These are phyloP conservation scores for Rousettus leschenaultii DNA, from an alignment of 2,113 vertebrate genomes.

Conservation along the genomic window DNA sequence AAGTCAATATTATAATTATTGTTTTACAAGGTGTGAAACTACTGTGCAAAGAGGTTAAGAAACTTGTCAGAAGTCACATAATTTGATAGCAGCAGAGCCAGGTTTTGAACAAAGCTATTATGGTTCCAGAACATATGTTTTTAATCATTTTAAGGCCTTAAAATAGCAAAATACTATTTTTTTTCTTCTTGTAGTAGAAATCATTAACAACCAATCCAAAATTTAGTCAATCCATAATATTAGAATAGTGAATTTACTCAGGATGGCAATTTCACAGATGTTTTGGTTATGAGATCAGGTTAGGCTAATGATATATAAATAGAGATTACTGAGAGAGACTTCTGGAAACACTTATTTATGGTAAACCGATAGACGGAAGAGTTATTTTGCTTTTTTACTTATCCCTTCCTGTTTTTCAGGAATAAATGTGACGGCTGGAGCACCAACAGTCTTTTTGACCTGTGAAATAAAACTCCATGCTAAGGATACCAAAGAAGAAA, in stretches of 20 bases:
- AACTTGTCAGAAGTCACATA: background rate
- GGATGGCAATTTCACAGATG: background rate
- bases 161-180: background rate
- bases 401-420: background rate
- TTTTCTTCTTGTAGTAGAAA: background rate
- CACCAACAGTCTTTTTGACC: background rate
- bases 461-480: background rate
- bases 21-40: background rate
- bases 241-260: background rate
- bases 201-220: background rate
- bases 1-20: background rate
- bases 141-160: background rate
- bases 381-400: background rate
- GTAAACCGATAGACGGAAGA: background rate
- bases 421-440: background rate
- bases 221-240: background rate
- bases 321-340: background rate
- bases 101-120: background rate
- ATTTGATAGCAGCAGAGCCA: background rate
- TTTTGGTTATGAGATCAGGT: background rate
- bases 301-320: background rate
- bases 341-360: background rate
- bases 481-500: background rate
- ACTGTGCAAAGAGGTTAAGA: background rate
- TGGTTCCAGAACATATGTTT: background rate